Conservation (phyloP, 2,888 invertebrate genomes). For the Rhopalosiphum nymphaeae region DNA sequence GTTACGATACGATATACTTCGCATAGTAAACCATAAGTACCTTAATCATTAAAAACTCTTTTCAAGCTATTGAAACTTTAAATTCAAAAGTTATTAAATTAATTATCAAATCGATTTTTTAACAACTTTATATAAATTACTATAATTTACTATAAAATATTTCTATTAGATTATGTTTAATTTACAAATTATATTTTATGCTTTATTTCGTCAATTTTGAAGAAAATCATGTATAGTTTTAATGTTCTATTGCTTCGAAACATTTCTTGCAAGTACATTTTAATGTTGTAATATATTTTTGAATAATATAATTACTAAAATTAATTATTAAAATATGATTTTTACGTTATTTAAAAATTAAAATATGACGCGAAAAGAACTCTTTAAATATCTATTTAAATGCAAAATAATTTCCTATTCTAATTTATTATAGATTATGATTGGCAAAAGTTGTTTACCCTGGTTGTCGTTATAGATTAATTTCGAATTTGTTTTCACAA, state of each 20-base stretch:
- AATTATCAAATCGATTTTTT: background rate
- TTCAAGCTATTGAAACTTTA: background rate
- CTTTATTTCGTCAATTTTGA: background rate
- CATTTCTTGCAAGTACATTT: background rate
- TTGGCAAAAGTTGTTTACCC: background rate
- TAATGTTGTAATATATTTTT: background rate
- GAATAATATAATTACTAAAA: background rate
- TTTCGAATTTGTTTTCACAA: background rate
- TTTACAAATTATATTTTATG: background rate
- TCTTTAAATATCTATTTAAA: background rate
- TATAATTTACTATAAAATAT: background rate
- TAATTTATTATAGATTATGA: background rate
- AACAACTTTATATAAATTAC: background rate
- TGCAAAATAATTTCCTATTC: background rate
- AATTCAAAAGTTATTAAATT: background rate
- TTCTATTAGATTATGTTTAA: background rate
- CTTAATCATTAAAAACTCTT: background rate
- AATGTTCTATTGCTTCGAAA: background rate
- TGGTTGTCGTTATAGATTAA: background rate
- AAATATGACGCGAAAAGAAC: background rate
- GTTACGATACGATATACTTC: background rate
- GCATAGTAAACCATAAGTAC: background rate
- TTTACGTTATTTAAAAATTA: background rate
- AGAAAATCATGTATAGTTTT: background rate
- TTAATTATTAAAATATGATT: background rate